Evolutionary conservation across 1,140 invertebrate species (phyloP), one percentile per base, ranked within the genome.

Genomic region (Stegodyphus dumicola): DNA sequence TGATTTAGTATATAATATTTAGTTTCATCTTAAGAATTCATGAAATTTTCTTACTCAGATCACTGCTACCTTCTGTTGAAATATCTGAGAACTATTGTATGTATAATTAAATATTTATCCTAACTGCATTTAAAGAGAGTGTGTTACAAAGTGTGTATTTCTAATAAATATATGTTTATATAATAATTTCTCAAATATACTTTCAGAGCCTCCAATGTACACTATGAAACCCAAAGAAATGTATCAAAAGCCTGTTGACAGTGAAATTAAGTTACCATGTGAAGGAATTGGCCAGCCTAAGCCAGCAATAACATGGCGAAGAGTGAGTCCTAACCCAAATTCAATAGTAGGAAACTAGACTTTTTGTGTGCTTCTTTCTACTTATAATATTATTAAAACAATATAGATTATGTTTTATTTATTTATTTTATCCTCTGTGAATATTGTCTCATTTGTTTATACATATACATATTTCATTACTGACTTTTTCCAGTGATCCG

Each of bases 251-350:
- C 76, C 87, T 60, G 87, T 89, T 18, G 89, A 89, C 66, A 87
- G 87, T 88, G 95, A 95, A 69, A 95, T 97, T 2, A 95, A 96
- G 90, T 96, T 99, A 94, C 94, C 95, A 87, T 99, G 97, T 91
- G 95, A 96, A 85, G 97, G 96, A 66, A 95, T 96, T 89, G 97
- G 97, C 69, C 97, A 96, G 15, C 96, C 97, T 90, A 95, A 94
- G 88, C 96, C 97, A 5, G 94, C 92, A 54, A 95, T 98, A 87
- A 94, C 94, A 88, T 99, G 97, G 97, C 95, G 96, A 90, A 94
- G 96, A 90, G 96, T 97, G 92, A 91, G 92, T 88, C 80, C 56
- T 53, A 70, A 56, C 54, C 33, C 78, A 60, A 73, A 81, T 73
- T 81, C 69, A 73, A 73, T 81, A 81, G 69, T 81, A 73, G 54